Conservation (phyloP, 2,797 vertebrate species). For the Sebastiscus tertius region DNA sequence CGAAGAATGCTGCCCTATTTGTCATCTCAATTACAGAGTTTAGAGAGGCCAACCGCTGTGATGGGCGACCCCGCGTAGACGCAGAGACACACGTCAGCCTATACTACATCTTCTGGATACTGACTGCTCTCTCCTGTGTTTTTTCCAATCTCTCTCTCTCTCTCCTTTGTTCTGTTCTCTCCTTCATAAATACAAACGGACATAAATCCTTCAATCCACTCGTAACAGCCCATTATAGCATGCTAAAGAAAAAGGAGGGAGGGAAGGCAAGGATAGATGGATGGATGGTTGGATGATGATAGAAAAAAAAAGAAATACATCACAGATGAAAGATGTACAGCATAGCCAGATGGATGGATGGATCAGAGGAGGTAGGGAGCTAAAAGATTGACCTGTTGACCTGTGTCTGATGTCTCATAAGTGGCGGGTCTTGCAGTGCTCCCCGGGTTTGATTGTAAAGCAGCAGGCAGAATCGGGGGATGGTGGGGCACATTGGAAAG, state of each 20-base stretch:
- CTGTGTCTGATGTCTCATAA: constrained; percentile 77
- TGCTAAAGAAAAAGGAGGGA: constrained; percentile 25
- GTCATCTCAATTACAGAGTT: constrained; percentile 69
- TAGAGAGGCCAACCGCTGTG: constrained; percentile 56
- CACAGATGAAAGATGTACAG: constrained; percentile 65
- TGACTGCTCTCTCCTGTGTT: constrained; percentile 23
- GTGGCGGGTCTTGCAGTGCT: constrained; percentile 64
- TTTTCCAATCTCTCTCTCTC: constrained; percentile 14
- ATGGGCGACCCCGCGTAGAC: constrained; percentile 20
- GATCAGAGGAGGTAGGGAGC: constrained; percentile 59
- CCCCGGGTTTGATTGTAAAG: constrained; percentile 77
- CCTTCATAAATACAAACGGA: constrained; percentile 60
- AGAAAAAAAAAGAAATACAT: constrained; percentile 55
- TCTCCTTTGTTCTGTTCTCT: constrained; percentile 55
- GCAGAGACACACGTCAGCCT: constrained; percentile 3
- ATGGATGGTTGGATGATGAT: constrained; percentile 46
- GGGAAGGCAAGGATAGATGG: constrained; percentile 34
- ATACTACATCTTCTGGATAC: constrained; percentile 36
- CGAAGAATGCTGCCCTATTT: constrained; percentile 41
- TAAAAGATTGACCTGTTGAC: constrained; percentile 76
- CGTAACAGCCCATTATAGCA: constrained; percentile 64
- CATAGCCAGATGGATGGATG: constrained; percentile 66
- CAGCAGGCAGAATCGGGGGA: constrained; percentile 35
- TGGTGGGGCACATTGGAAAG: constrained; percentile 8
- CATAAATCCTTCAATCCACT: constrained; percentile 69